Conservation (phyloP, 1,140 invertebrate genomes). For the Euura lappo region DNA sequence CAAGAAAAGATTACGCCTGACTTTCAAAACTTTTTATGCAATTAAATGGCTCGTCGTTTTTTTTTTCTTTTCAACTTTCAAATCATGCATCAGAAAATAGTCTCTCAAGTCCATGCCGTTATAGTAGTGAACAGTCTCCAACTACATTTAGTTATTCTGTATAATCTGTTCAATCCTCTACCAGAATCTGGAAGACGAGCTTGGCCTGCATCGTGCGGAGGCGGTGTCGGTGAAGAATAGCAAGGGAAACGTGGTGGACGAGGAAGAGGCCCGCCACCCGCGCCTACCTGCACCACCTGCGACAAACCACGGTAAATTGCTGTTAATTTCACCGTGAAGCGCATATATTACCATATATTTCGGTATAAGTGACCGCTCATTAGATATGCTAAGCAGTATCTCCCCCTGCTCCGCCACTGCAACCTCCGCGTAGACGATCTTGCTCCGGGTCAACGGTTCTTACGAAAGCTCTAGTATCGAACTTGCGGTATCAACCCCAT, state of each 20-base stretch:
- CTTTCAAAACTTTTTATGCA: too few relatives aligned
- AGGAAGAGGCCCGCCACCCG: background rate
- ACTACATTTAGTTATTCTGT: too few relatives aligned
- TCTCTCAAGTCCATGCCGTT: too few relatives aligned
- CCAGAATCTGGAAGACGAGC: too few relatives aligned
- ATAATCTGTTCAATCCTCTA: too few relatives aligned
- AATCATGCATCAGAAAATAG: too few relatives aligned
- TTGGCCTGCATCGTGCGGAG: background rate
- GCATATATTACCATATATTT: conserved; percentile 41
- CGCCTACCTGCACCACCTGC: conserved; percentile 17
- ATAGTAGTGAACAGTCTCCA: too few relatives aligned
- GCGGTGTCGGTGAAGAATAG: conserved; percentile 9
- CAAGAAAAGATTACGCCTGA: too few relatives aligned
- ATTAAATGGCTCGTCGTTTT: too few relatives aligned
- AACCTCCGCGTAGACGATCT: background rate
- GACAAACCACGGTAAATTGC: conserved; percentile 29
- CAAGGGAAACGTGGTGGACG: background rate
- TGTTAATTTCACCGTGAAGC: conserved; percentile 35
- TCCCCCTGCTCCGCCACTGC: background rate
- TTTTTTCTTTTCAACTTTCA: too few relatives aligned
- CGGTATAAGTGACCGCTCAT: conserved; percentile 37
- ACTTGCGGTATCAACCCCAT: background rate
- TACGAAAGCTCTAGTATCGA: background rate
- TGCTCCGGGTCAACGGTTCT: background rate
- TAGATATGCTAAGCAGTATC: conserved; percentile 33